Conservation (phyloP, 2,888 invertebrate genomes). For the Gymnosoma rotundatum region DNA sequence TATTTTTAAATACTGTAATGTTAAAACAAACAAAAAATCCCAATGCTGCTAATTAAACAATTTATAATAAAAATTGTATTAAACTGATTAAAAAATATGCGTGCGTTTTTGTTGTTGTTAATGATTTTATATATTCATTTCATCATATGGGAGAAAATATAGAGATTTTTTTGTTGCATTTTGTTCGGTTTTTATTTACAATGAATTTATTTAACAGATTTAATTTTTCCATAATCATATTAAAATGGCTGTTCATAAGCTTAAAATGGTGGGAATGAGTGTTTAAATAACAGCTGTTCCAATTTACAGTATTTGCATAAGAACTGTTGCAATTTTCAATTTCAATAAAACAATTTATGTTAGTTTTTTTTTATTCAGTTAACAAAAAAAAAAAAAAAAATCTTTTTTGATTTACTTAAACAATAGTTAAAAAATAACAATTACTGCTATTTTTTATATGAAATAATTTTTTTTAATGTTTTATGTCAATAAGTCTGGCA, state of each 20-base stretch:
- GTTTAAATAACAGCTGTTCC: slow-evolving; percentile 41
- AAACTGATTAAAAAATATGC: slow-evolving; percentile 46
- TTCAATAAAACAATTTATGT: slow-evolving; percentile 36
- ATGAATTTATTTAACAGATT: slow-evolving; percentile 62
- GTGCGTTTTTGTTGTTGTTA: slow-evolving; percentile 26
- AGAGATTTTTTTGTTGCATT: slow-evolving; percentile 28
- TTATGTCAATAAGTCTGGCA: slow-evolving; percentile 59
- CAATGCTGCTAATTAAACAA: slow-evolving; percentile 53
- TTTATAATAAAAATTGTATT: slow-evolving; percentile 39
- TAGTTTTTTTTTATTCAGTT: not conserved
- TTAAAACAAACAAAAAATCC: not conserved
- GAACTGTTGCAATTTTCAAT: slow-evolving; percentile 39
- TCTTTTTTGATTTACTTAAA: slow-evolving; percentile 13
- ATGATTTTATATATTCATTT: slow-evolving; percentile 26
- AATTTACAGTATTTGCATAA: slow-evolving; percentile 28
- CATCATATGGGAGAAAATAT: not conserved
- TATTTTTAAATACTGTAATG: slow-evolving; percentile 11
- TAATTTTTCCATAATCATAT: slow-evolving; percentile 63
- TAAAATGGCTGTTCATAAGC: slow-evolving; percentile 28
- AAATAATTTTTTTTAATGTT: slow-evolving; percentile 6
- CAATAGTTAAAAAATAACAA: slow-evolving; percentile 43
- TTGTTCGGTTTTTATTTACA: slow-evolving; percentile 32
- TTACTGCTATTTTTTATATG: not conserved
- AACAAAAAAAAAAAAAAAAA: not conserved
- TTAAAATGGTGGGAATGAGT: not conserved